A percentile compares a stretch with the other conserved stretches of the same genome.
Evolutionary conservation across 2,797 vertebrate genomes (phyloP).

Genomic region (Galago senegalensis): DNA sequence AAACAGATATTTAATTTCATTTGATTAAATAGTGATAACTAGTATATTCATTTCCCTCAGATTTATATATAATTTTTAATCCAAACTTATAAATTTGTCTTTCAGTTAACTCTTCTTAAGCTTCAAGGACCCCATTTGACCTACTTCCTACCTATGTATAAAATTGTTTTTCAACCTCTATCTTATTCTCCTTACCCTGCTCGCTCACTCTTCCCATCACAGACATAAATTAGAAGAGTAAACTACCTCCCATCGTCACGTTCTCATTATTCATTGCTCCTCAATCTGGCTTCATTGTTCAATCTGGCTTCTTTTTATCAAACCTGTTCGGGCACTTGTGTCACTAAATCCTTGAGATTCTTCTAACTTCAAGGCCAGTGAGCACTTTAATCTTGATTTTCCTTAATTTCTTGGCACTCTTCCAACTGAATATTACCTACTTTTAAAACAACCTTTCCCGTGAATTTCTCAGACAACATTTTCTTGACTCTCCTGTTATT

Average conservation of each 20-base stretch:
- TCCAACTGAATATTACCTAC: background rate
- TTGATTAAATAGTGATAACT: background rate
- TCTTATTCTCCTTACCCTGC: background rate
- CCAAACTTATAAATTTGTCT: background rate
- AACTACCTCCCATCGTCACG: background rate
- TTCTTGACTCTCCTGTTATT: background rate
- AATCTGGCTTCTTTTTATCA: conserved; percentile 34
- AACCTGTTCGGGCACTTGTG: background rate
- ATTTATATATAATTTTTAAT: background rate
- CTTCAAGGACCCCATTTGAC: background rate
- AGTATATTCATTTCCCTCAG: background rate
- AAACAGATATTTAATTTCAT: background rate
- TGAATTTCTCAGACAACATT: background rate
- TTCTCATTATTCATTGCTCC: background rate
- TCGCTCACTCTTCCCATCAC: background rate
- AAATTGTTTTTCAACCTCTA: background rate
- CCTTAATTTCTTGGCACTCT: background rate
- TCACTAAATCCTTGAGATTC: background rate
- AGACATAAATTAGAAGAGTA: background rate
- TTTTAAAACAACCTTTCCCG: background rate
- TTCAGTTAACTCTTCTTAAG: background rate
- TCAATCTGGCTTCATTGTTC: background rate
- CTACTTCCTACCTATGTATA: background rate
- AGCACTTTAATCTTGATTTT: conserved; percentile 8
- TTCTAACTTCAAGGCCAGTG: background rate